Evolutionary conservation across 1,140 invertebrate genomes (phyloP).

Genomic region (Pantala flavescens): DNA sequence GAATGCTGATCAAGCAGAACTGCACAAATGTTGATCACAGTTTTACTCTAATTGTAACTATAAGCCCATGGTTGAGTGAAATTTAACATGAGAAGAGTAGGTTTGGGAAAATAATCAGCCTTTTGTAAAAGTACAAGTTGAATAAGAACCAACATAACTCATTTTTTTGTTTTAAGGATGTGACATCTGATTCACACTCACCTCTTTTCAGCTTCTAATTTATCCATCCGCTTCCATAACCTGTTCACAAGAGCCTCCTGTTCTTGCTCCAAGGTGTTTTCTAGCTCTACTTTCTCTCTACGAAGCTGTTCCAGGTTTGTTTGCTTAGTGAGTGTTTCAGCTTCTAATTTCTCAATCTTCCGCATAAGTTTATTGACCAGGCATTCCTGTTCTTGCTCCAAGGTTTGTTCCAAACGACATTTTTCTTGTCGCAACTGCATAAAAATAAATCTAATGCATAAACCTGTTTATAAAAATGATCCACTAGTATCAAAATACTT

Average conservation of each 20-base stretch:
- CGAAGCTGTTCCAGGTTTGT: conserved; percentile 87
- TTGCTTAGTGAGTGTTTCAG: conserved; percentile 88
- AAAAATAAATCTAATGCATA: not conserved
- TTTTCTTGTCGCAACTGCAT: conserved; percentile 70
- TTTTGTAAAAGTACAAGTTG: too few species aligned
- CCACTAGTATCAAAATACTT: too few species aligned
- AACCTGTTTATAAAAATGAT: too few species aligned
- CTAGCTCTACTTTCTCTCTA: conserved; percentile 92
- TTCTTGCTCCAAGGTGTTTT: conserved; percentile 96
- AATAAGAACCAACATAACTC: too few species aligned
- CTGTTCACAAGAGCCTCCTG: conserved; percentile 96
- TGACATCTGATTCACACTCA: conserved; percentile 21
- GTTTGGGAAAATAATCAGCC: too few species aligned
- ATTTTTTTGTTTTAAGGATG: too few species aligned
- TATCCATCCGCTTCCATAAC: conserved; percentile 97
- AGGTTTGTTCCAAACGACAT: conserved; percentile 84
- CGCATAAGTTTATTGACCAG: conserved; percentile 95
- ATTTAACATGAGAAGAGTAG: too few species aligned
- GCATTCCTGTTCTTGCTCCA: conserved; percentile 96
- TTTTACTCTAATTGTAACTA: too few species aligned
- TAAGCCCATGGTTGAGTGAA: too few species aligned
- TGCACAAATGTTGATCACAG: too few species aligned
- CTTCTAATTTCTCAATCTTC: conserved; percentile 95
- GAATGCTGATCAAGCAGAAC: too few species aligned
- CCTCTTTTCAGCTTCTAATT: conserved; percentile 88